phyloP scores from a whole-genome alignment of 2,888 invertebrate genomes.

The Seira ritae region DNA sequence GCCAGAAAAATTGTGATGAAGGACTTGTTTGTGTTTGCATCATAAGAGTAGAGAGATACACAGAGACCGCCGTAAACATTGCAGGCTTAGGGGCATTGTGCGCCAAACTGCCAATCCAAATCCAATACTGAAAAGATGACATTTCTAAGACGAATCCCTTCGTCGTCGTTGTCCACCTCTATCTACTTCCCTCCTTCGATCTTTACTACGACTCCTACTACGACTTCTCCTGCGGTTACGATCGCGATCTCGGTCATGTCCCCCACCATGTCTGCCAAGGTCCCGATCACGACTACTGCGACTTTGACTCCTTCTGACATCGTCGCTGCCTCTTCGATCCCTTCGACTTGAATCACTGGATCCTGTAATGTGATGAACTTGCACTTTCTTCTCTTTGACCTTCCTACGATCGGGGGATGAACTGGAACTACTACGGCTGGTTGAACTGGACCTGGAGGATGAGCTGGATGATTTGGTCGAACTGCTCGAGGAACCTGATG shows the following conservation, averaged over 20 bases:
- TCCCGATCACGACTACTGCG: conserved; percentile 2
- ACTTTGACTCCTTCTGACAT: background rate
- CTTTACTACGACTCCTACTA: background rate
- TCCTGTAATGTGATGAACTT: conserved; percentile 5
- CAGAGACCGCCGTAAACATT: background rate
- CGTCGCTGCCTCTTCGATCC: background rate
- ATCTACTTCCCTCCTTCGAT: background rate
- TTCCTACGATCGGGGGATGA: conserved; percentile 26
- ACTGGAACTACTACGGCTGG: conserved; percentile 21
- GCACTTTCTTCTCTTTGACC: conserved; percentile 1
- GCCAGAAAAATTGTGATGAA: no score
- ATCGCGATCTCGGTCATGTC: background rate
- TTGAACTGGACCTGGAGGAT: conserved; percentile 27
- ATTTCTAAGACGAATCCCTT: background rate
- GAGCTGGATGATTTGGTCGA: conserved; percentile 12
- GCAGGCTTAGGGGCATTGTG: background rate
- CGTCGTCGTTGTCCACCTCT: no score
- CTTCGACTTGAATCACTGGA: background rate
- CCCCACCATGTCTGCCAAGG: background rate
- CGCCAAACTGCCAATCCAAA: background rate
- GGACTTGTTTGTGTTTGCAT: no score
- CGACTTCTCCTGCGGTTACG: background rate
- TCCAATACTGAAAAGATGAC: background rate
- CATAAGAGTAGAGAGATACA: no score
- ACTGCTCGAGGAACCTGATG: background rate